Percentiles rank a stretch among this genome's conserved stretches.
Conservation (phyloP, 1,140 invertebrate species). For the Temnothorax nylanderi region DNA sequence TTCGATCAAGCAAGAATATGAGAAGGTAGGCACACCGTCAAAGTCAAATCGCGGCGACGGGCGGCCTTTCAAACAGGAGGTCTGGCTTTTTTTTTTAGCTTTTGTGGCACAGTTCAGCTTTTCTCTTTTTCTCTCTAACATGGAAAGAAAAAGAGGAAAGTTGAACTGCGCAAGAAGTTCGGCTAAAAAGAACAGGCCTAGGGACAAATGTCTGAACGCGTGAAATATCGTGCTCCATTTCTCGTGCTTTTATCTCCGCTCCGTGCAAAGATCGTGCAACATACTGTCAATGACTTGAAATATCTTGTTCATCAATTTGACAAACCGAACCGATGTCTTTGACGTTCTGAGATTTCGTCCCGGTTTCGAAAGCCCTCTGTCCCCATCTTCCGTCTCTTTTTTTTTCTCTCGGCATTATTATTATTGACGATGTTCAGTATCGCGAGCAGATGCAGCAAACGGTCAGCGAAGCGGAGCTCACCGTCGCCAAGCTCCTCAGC, state of each 20-base stretch:
- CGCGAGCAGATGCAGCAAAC: constrained; percentile 87
- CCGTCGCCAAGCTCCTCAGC: constrained; percentile 86
- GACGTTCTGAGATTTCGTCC: neutral
- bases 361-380: neutral
- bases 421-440: constrained; percentile 81
- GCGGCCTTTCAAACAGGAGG: neutral
- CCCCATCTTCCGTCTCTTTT: neutral
- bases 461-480: constrained; percentile 79
- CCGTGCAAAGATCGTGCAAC: neutral
- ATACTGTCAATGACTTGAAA: neutral
- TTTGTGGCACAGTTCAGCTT: too few relatives aligned
- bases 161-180: too few relatives aligned
- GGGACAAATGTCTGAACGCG: neutral
- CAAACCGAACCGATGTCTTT: neutral
- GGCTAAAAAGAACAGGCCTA: too few relatives aligned
- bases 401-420: constrained; percentile 30
- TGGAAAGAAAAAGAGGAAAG: too few relatives aligned
- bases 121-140: too few relatives aligned
- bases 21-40: constrained; percentile 80
- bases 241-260: neutral
- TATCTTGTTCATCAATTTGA: neutral
- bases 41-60: neutral
- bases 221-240: neutral
- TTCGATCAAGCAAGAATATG: constrained; percentile 86
- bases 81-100: too few relatives aligned